These are phyloP conservation scores for Ennomos quercinarius DNA, from an alignment of 2,888 invertebrate genomes.

Conservation along the genomic window DNA sequence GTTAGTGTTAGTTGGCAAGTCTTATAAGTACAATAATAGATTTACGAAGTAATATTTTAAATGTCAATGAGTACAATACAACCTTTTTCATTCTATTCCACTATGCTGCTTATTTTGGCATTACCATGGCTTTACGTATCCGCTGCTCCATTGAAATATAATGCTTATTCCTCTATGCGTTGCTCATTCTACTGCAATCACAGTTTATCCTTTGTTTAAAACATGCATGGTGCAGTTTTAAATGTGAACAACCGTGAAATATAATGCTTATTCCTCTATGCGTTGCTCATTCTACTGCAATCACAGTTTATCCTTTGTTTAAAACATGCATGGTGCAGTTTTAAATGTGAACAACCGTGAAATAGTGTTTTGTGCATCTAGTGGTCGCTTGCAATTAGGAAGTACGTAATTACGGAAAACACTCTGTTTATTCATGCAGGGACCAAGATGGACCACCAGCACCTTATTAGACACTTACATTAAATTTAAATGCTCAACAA, in stretches of 20 bases:
- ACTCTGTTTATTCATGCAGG: constrained; percentile 27
- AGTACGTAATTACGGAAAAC: constrained; percentile 30
- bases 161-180: not conserved
- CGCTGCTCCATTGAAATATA: too few relatives aligned
- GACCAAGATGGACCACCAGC: constrained; percentile 23
- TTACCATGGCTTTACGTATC: constrained; percentile 10
- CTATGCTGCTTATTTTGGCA: not conserved
- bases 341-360: too few relatives aligned
- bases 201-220: not conserved
- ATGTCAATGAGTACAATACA: too few relatives aligned
- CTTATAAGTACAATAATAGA: too few relatives aligned
- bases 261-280: too few relatives aligned
- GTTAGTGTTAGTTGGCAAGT: too few relatives aligned
- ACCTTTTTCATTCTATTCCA: not conserved
- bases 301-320: not conserved
- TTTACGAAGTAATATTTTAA: too few relatives aligned
- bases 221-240: too few relatives aligned
- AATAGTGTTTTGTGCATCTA: constrained; percentile 29
- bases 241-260: too few relatives aligned
- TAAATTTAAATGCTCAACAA: constrained; percentile 18
- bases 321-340: too few relatives aligned
- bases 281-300: constrained; percentile 12
- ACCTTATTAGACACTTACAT: constrained; percentile 14
- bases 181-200: constrained; percentile 11
- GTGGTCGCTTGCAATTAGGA: constrained; percentile 27